phyloP scores from a whole-genome alignment of 2,113 vertebrate species.

The Nicator chloris region DNA sequence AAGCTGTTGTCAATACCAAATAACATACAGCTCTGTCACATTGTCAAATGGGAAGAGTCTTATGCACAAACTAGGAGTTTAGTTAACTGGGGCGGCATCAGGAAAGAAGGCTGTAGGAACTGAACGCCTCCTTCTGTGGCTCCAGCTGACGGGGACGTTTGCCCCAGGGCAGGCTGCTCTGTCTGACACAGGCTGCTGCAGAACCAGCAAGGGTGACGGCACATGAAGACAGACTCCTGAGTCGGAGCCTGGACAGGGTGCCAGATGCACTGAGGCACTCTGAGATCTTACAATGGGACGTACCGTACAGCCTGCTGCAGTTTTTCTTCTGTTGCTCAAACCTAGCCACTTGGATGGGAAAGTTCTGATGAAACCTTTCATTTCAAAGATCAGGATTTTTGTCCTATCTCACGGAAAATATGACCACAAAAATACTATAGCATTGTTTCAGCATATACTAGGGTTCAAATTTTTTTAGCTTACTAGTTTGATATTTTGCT shows the following conservation, averaged over 20 bases:
- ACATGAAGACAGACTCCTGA: fast-evolving
- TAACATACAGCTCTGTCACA: background rate
- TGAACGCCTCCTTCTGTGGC: background rate
- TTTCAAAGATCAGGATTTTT: background rate
- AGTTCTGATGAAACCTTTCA: background rate
- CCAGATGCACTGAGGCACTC: background rate
- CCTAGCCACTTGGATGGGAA: background rate
- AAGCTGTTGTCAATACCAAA: background rate
- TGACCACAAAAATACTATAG: background rate
- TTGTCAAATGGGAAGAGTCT: background rate
- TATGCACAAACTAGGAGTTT: fast-evolving
- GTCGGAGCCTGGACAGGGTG: fast-evolving
- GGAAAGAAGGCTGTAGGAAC: background rate
- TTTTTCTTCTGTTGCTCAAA: background rate
- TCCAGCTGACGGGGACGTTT: background rate
- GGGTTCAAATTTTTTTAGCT: background rate
- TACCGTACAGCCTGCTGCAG: background rate
- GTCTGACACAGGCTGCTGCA: background rate
- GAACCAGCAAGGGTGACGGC: background rate
- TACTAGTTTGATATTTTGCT: background rate
- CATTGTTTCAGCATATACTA: background rate
- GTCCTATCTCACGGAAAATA: background rate
- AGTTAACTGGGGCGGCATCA: background rate
- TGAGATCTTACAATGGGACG: background rate
- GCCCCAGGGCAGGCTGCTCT: background rate